Evolutionary conservation across 2,888 invertebrate genomes (phyloP).

Genomic region (Nymphalis c-album): DNA sequence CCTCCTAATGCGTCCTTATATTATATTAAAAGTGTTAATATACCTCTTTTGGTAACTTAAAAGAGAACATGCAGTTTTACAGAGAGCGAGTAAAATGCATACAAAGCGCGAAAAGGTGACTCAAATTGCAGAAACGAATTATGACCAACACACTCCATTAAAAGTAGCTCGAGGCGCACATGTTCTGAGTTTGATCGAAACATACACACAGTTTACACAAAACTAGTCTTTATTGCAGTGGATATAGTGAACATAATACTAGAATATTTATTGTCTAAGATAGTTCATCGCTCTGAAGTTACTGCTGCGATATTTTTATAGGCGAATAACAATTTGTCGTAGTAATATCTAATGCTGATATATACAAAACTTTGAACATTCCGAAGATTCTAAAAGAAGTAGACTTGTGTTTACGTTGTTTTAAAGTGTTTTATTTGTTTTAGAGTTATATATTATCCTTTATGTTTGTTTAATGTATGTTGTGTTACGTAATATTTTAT

Average conservation of each 20-base stretch:
- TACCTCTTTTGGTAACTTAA: neutral
- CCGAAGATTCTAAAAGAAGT: conserved; percentile 8
- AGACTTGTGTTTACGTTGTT: conserved; percentile 15
- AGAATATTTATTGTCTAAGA: conserved; percentile 4
- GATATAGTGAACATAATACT: neutral
- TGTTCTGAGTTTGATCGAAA: conserved; percentile 15
- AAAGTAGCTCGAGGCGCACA: conserved; percentile 21
- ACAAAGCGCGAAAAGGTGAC: conserved; percentile 25
- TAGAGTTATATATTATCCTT: conserved; percentile 10
- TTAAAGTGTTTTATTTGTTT: conserved; percentile 12
- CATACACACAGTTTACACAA: conserved; percentile 8
- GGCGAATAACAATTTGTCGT: conserved; percentile 24
- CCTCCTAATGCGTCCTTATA: neutral
- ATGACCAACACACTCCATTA: conserved; percentile 27
- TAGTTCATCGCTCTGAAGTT: conserved; percentile 11
- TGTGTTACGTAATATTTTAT: neutral
- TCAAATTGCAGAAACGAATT: conserved; percentile 30
- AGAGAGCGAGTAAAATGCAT: conserved; percentile 19
- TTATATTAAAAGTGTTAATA: neutral
- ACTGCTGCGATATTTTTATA: conserved; percentile 22
- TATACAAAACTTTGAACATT: conserved; percentile 16
- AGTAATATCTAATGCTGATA: conserved; percentile 26
- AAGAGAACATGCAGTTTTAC: conserved; percentile 8
- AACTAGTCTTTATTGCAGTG: conserved; percentile 11
- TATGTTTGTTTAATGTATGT: neutral